Evolutionary conservation across 2,797 vertebrate genomes (phyloP).

Genomic region (Gymnothorax reevesii): DNA sequence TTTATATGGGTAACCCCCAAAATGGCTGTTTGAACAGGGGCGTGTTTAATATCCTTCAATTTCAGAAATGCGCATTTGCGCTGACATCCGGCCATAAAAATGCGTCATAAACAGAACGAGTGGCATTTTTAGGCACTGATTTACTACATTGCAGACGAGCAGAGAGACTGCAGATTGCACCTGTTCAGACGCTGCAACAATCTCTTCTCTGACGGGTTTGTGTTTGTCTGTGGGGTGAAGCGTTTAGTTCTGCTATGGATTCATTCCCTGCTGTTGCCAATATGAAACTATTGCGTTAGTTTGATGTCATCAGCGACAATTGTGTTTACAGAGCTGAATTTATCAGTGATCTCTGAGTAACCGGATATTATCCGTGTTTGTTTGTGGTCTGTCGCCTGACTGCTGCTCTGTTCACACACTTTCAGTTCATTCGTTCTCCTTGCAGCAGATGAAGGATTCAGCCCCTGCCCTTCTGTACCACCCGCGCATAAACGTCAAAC

Average conservation of each 20-base stretch:
- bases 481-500: neutral
- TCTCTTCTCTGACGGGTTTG: slow-evolving; percentile 46
- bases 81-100: slow-evolving; percentile 31
- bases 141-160: slow-evolving; percentile 61
- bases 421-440: neutral
- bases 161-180: slow-evolving; percentile 19
- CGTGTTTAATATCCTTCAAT: too few species aligned
- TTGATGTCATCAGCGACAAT: neutral
- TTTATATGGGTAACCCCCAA: slow-evolving; percentile 6
- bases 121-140: slow-evolving; percentile 59
- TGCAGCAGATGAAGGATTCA: neutral
- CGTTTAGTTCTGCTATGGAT: slow-evolving; percentile 42
- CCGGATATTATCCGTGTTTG: neutral
- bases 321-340: neutral
- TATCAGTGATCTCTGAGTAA: neutral
- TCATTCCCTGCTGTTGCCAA: neutral
- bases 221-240: slow-evolving; percentile 19
- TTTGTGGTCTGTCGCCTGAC: neutral
- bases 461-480: neutral
- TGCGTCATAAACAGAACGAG: slow-evolving; percentile 44
- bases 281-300: neutral
- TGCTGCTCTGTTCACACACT: neutral
- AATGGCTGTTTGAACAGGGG: slow-evolving; percentile 28
- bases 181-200: slow-evolving; percentile 59
- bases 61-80: neutral